Percentiles rank a stretch among this genome's conserved stretches.
Evolutionary conservation across 2,888 invertebrate species (phyloP).

Genomic region (Limenitis camilla): DNA sequence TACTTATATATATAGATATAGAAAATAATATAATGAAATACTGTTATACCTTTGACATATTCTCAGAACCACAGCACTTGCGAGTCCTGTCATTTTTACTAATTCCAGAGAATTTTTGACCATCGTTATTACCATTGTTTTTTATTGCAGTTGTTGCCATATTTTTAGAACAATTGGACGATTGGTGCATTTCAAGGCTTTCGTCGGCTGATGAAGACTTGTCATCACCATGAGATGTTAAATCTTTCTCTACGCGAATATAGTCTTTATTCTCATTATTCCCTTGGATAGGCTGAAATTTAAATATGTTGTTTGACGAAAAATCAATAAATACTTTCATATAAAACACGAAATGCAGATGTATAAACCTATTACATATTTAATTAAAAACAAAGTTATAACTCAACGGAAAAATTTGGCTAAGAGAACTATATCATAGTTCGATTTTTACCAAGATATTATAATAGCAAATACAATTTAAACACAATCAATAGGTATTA

Average conservation of each 20-base stretch:
- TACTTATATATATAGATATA: no score
- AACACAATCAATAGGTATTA: no score
- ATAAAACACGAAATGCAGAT: no score
- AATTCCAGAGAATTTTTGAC: constrained; percentile 16
- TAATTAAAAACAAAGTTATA: no score
- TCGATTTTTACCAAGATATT: no score
- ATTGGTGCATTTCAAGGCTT: constrained; percentile 9
- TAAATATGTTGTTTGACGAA: no score
- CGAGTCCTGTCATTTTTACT: constrained; percentile 29
- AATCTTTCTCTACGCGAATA: constrained; percentile 17
- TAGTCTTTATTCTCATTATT: constrained; percentile 4
- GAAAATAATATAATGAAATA: no score
- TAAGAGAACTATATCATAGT: no score
- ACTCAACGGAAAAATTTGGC: no score
- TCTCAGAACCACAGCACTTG: constrained; percentile 29
- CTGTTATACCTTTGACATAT: not conserved
- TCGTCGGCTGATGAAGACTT: not conserved
- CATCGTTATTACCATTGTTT: constrained; percentile 7
- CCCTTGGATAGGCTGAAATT: constrained; percentile 18
- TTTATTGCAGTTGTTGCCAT: constrained; percentile 10
- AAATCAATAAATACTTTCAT: no score
- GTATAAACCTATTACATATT: no score
- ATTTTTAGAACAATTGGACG: constrained; percentile 6
- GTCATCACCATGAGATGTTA: constrained; percentile 24
- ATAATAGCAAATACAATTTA: no score